Evolutionary conservation across 2,888 invertebrate genomes (phyloP).

Genomic region (Tachina fera): DNA sequence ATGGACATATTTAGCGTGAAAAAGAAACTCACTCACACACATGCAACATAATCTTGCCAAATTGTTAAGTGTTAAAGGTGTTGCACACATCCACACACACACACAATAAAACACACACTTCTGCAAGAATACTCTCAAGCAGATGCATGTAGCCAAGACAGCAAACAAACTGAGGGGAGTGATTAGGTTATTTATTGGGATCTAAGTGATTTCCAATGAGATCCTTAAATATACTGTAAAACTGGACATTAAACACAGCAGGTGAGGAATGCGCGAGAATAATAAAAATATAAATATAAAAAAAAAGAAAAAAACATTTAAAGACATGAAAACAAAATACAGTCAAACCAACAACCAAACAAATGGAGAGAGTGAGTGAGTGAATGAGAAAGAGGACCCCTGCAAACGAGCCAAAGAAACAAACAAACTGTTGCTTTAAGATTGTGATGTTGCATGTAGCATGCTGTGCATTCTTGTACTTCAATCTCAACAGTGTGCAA

Average conservation of each 20-base stretch:
- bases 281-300: no score
- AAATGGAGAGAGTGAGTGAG: not conserved
- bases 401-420: constrained; percentile 15
- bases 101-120: not conserved
- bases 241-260: constrained; percentile 81
- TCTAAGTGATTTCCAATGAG: constrained; percentile 83
- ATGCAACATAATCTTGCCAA: constrained; percentile 24
- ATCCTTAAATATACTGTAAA: constrained; percentile 78
- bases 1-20: constrained; percentile 75
- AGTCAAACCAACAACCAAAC: not conserved
- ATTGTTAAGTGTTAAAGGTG: constrained; percentile 45
- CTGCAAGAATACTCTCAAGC: not conserved
- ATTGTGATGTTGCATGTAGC: constrained; percentile 70
- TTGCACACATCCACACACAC: constrained; percentile 11
- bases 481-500: constrained; percentile 68
- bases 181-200: constrained; percentile 82
- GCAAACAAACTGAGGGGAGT: constrained; percentile 72
- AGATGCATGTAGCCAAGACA: constrained; percentile 34
- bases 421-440: constrained; percentile 36
- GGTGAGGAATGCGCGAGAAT: constrained; percentile 74
- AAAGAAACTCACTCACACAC: constrained; percentile 48
- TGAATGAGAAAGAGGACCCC: not conserved
- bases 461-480: constrained; percentile 69
- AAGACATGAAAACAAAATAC: constrained; percentile 29
- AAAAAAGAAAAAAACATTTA: constrained; percentile 14